Percentiles rank a stretch among this genome's conserved stretches.
Evolutionary conservation across 2,113 vertebrate genomes (phyloP).

Genomic region (Ranitomeya variabilis): DNA sequence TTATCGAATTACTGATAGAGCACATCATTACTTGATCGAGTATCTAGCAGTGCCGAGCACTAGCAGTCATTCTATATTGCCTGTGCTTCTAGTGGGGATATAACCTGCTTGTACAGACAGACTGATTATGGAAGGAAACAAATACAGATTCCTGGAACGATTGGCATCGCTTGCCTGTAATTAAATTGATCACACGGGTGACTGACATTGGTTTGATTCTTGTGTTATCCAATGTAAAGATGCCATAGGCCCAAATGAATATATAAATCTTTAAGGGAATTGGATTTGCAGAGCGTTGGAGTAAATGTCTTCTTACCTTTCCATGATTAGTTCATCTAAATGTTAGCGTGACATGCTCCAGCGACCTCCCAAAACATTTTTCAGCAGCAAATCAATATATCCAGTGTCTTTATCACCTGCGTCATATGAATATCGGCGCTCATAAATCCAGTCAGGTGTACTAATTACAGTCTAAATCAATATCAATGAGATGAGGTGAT

Average conservation of each 20-base stretch:
- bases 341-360: slow-evolving; percentile 33
- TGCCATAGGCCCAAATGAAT: not conserved
- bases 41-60: too few species aligned
- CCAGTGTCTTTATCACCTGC: slow-evolving; percentile 21
- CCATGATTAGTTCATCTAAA: slow-evolving; percentile 19
- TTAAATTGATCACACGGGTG: not conserved
- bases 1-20: too few species aligned
- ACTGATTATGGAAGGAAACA: not conserved
- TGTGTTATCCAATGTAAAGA: slow-evolving; percentile 19
- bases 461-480: slow-evolving; percentile 52
- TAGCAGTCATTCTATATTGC: too few species aligned
- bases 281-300: slow-evolving; percentile 16
- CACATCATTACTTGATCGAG: too few species aligned
- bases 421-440: slow-evolving; percentile 11
- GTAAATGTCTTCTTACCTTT: slow-evolving; percentile 25
- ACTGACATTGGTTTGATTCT: slow-evolving; percentile 19
- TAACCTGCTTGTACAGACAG: not conserved
- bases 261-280: slow-evolving; percentile 11
- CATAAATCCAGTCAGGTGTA: not conserved
- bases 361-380: slow-evolving; percentile 25
- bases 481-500: slow-evolving; percentile 47
- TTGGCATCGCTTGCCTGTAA: not conserved
- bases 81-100: too few species aligned
- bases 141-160: not conserved
- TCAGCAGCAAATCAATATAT: slow-evolving; percentile 39